Base-by-base conservation (phyloP, 1,140 invertebrate genomes). In the Drosophila persimilis region DNA sequence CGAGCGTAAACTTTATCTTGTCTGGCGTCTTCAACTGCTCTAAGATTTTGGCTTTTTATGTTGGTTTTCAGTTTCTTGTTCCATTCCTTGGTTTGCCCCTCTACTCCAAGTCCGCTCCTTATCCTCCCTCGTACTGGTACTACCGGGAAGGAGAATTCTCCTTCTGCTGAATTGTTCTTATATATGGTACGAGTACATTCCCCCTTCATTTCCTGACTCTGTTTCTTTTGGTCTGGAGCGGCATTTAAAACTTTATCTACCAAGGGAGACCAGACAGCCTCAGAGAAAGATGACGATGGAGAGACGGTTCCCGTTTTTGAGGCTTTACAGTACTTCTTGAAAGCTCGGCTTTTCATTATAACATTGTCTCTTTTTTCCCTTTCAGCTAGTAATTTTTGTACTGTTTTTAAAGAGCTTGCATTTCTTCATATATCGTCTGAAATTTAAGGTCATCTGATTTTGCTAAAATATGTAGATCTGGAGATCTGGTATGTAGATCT, bases 161-260 rank as follows among this genome's bases (percentile, higher is more conserved):
- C 22, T 48, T 70, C 48, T 48, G 15, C 26, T 2, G 29, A 31
- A 4, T n/a, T 39, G n/a, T 15, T 31, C 8, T 9, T 31, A 31
- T 31, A 31, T 9, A 31, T 31, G 31, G 31, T 8, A 9, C 31
- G 8, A 31, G 31, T 9, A 31, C 31, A 9, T 35, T 26, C 24
- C 53, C 26, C n/a, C 22, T 57, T 44, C 35, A 29, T 26, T 31
- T 31, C 26, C 45, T 58, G 11, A 24, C 47, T 58, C 41, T 61
- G 29, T 59, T 64, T 59, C 44, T 58, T 60, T 72, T 20, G 57
- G 70, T 64, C 70, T 81, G 78, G 39, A 73, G 53, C 60, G 80
- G 80, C 83, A 86, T 88, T 86, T 88, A 88, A 86, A 88, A 88
- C 63, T 88, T 88, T 88, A 88, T 83, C 83, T 65, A 47, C 65